phyloP scores from a whole-genome alignment of 1,140 invertebrate genomes.

The Caenorhabditis inopinata region DNA sequence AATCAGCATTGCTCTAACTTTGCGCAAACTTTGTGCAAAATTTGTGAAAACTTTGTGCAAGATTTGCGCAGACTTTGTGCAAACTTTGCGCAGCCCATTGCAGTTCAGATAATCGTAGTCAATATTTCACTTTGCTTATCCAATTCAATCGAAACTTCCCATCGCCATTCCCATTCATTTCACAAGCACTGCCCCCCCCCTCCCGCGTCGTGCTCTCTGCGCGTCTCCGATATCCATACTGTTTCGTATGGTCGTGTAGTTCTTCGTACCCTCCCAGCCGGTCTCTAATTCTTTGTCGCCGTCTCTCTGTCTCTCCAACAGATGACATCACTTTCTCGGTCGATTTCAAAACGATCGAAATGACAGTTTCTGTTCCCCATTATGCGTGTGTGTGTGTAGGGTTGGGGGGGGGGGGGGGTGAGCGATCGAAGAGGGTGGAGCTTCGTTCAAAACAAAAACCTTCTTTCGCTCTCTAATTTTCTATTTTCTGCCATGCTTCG shows the following conservation, averaged over 20 bases:
- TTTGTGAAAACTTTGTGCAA: too few relatives aligned
- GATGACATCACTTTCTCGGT: constrained; percentile 28
- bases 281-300: not conserved
- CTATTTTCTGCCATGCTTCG: not conserved
- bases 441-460: not conserved
- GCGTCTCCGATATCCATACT: not conserved
- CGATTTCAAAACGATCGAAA: constrained; percentile 1
- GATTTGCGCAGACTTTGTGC: too few relatives aligned
- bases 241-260: not conserved
- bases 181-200: not conserved
- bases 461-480: not conserved
- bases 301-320: not conserved
- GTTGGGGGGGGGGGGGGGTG: too few relatives aligned
- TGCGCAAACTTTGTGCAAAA: too few relatives aligned
- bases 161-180: not conserved
- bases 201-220: not conserved
- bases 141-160: not conserved
- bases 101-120: too few relatives aligned
- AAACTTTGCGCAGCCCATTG: too few relatives aligned
- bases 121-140: not conserved
- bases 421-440: not conserved
- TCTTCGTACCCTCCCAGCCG: not conserved
- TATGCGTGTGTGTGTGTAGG: too few relatives aligned
- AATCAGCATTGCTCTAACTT: too few relatives aligned
- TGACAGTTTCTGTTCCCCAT: not conserved